Evolutionary conservation across 2,797 vertebrate species (phyloP).

Genomic region (Enteromius mattozi): DNA sequence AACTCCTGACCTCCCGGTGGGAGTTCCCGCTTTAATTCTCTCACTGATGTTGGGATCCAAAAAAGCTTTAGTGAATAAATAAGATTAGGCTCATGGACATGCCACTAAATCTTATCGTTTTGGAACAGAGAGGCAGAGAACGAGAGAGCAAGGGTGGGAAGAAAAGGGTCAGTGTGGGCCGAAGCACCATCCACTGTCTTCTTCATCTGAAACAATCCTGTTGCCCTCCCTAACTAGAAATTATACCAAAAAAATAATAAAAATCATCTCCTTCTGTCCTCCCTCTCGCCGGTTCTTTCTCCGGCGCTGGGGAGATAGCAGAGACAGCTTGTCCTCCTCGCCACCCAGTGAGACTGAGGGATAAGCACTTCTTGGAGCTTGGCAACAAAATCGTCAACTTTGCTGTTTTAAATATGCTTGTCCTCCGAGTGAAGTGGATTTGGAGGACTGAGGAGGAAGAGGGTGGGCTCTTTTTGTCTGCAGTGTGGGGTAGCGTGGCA

Average conservation of each 20-base stretch:
- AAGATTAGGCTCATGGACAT: constrained; percentile 79
- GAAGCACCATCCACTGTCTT: background rate
- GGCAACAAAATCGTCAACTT: constrained; percentile 40
- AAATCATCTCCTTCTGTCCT: constrained; percentile 21
- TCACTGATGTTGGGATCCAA: constrained; percentile 74
- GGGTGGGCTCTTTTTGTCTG: constrained; percentile 34
- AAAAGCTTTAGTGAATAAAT: constrained; percentile 78
- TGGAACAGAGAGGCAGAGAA: constrained; percentile 72
- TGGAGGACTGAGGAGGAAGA: constrained; percentile 31
- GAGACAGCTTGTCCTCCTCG: constrained; percentile 45
- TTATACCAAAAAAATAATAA: background rate
- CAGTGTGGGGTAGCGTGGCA: constrained; percentile 12
- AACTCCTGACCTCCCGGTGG: constrained; percentile 70
- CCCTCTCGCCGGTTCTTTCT: constrained; percentile 20
- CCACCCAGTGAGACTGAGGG: constrained; percentile 45
- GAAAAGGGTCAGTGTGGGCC: constrained; percentile 17
- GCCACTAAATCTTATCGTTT: constrained; percentile 80
- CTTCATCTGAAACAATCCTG: constrained; percentile 29
- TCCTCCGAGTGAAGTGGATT: constrained; percentile 42
- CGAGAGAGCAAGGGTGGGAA: constrained; percentile 59
- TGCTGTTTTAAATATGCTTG: constrained; percentile 50
- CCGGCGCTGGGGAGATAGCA: constrained; percentile 11
- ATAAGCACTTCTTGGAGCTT: constrained; percentile 41
- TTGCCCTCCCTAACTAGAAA: constrained; percentile 8
- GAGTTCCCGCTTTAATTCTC: constrained; percentile 76